Evolutionary conservation across 2,113 vertebrate species (phyloP), one percentile per base, ranked within the genome.

Genomic region (Elephas maximus): DNA sequence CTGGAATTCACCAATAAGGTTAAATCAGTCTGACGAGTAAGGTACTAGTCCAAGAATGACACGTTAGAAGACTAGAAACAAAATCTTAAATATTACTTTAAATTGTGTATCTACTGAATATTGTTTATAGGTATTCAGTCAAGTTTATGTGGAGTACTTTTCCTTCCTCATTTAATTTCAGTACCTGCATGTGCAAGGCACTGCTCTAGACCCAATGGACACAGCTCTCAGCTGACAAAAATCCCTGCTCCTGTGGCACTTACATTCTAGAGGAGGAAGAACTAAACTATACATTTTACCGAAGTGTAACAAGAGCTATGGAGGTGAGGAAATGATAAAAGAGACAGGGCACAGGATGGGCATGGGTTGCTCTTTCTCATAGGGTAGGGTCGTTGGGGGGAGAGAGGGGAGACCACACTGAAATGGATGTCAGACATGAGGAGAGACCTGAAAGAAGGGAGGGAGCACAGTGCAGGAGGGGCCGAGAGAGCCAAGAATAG

Each of bases 31-130:
- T 37, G 11, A 74, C 18, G 93, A 77, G 41, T 15, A 53, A 86
- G 33, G 45, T 24, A 48, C 24, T 23, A 84, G n/a, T 37, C 4
- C 18, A 79, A 91, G 24, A 33, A 37, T 26, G 37, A 78, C 51
- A 41, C 30, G 63, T 14, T 63, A 26, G 57, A 71, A 37, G 76
- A 80, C n/a, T 28, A 85, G 51, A 91, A 91, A 95, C 8, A 95
- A 80, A 93, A 91, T 79, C 67, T 86, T 74, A 41, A 78, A 48
- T 4, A 74, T 3, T 57, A 37, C 53, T 79, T 37, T 69, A 88
- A 81, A 88, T 71, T 37, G 3, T 17, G 30, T 17, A 23, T 80
- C 65, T 80, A 37, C 33, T 76, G 23, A 67, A 18, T 48, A 76
- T 2, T 26, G 63, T 28, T 63, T 18, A 67, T 3, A 71, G 33